Base-by-base conservation (phyloP, 35 echinoderm and acorn worm species). In the Stichopus chloronotus region DNA sequence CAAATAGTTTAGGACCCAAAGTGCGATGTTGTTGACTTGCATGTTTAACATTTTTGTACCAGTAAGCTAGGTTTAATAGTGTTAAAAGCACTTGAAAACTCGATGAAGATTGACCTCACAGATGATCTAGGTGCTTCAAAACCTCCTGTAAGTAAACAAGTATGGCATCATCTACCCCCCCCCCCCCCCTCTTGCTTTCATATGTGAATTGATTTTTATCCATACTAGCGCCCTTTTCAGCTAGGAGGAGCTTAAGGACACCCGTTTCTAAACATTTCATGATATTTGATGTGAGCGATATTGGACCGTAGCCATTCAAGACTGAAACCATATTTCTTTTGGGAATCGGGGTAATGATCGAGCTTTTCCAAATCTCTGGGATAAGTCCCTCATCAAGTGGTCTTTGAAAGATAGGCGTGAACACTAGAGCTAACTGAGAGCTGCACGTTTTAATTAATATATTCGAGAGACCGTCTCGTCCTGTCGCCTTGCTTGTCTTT, bases 401-500 rank as follows among this genome's bases (percentile, higher is more conserved):
- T 78, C 22, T 78, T 55, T 92, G 84, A 76, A 95, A 94, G 25
- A 87, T 86, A 10, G 55, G 20, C 0, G 56, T 85, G 9, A 93
- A 82, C 16, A 95, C 82, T 59, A 63, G 90, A 9, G 94, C 80
- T 59, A 92, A 76, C 76, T 95, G 91, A 53, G 65, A 68, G 61
- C 83, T 92, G 81, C 94, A 95, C 5, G 84, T 8, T 92, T 92
- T 95, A 11, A 92, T 72, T 10, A 92, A 55, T 57, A 68, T 95
- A 71, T 92, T 92, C 22, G 77, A 56, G 52, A 95, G 30, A 56
- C 81, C 86, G 63, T 95, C 90, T n/a, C 91, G 90, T 14, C 94
- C 94, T 59, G 79, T 78, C 20, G 90, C 90, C 54, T 95, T 95
- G 85, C 87, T 78, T 43, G 59, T 71, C 81, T 95, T 95, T 52